Percentiles rank a stretch among this genome's conserved stretches.
These are phyloP conservation scores for Linyphia triangularis DNA, from an alignment of 2,888 invertebrate genomes.

Conservation along the genomic window DNA sequence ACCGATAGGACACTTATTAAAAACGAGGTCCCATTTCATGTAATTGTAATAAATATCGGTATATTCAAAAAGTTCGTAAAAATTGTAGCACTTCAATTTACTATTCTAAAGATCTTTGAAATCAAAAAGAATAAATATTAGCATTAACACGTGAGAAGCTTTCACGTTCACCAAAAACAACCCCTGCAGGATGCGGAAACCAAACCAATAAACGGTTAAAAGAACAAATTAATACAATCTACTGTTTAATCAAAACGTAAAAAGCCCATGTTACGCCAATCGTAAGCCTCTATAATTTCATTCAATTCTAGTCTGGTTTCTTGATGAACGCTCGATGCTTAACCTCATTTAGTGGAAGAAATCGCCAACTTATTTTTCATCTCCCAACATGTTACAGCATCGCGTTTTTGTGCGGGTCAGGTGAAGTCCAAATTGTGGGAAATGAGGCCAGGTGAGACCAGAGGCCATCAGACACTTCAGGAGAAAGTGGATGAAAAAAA, in stretches of 20 bases:
- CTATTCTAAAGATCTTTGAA: too few species aligned
- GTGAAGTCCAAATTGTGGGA: slow-evolving; percentile 34
- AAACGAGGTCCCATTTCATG: too few species aligned
- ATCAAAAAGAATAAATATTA: not conserved
- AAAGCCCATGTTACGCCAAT: not conserved
- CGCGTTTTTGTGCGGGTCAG: slow-evolving; percentile 42
- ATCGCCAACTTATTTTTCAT: not conserved
- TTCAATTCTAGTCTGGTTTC: not conserved
- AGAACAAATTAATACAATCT: not conserved
- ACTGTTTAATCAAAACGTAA: not conserved
- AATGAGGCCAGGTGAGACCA: slow-evolving; percentile 50
- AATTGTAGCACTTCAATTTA: too few species aligned
- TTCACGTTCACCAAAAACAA: not conserved
- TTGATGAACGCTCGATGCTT: not conserved
- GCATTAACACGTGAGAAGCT: not conserved
- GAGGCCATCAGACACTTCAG: slow-evolving; percentile 7
- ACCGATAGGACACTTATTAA: too few species aligned
- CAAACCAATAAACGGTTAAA: too few species aligned
- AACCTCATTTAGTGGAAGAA: not conserved
- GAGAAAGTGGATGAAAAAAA: slow-evolving; percentile 20
- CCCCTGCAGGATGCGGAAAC: not conserved
- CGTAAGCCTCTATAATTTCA: not conserved
- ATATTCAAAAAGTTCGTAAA: too few species aligned
- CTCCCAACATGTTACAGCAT: slow-evolving; percentile 10
- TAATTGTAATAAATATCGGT: too few species aligned